phyloP scores from a whole-genome alignment of 2,888 invertebrate genomes.

The Spilarctia lutea region DNA sequence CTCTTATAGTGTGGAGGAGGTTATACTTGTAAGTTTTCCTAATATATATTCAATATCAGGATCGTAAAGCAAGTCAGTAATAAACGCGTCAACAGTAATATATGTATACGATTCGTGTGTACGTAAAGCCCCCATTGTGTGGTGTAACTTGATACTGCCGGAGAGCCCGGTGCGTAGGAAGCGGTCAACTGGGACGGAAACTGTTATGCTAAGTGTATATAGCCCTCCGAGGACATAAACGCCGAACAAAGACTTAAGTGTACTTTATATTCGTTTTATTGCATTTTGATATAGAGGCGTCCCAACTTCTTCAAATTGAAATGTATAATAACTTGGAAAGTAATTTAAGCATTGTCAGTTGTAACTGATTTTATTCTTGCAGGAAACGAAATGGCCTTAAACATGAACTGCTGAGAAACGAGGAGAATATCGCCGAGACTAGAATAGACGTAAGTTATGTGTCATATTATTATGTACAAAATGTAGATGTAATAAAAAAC shows the following conservation, averaged over 20 bases:
- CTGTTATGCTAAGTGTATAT: constrained; percentile 49
- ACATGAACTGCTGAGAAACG: constrained; percentile 79
- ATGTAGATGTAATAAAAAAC: not conserved
- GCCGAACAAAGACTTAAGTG: constrained; percentile 47
- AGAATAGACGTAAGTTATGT: constrained; percentile 76
- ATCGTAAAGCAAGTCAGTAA: not conserved
- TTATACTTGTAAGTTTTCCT: constrained; percentile 75
- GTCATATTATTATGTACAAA: not conserved
- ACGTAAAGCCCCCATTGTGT: constrained; percentile 61
- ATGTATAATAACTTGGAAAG: constrained; percentile 9
- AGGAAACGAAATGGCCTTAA: constrained; percentile 81
- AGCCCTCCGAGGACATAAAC: constrained; percentile 49
- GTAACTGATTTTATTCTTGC: constrained; percentile 50
- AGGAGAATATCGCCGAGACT: constrained; percentile 79
- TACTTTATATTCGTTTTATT: constrained; percentile 50
- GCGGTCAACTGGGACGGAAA: constrained; percentile 74
- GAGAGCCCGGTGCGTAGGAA: constrained; percentile 71
- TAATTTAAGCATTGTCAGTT: constrained; percentile 18
- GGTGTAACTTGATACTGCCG: constrained; percentile 67
- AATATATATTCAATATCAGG: not conserved
- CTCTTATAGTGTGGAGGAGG: constrained; percentile 78
- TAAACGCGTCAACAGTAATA: constrained; percentile 2
- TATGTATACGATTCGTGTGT: constrained; percentile 27
- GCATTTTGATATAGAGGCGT: constrained; percentile 39
- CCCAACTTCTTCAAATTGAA: constrained; percentile 13